Evolutionary conservation across 2,113 vertebrate species (phyloP).

Genomic region (Macrotus californicus): DNA sequence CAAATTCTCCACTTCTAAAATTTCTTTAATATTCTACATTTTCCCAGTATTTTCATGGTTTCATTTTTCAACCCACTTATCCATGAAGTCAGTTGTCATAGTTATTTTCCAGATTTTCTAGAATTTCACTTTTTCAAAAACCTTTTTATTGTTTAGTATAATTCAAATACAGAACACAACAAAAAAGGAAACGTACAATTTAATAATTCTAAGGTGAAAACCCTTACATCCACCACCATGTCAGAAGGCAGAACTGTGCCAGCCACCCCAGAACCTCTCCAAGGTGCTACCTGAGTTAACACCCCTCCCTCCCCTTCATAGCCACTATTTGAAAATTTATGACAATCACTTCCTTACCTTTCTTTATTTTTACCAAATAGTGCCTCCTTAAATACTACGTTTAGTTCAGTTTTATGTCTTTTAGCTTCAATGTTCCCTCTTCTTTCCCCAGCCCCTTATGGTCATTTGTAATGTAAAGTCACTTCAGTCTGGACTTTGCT

Average conservation of each 20-base stretch:
- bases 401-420: neutral
- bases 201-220: neutral
- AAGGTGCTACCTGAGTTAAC: neutral
- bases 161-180: constrained; percentile 4
- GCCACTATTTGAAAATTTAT: neutral
- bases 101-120: neutral
- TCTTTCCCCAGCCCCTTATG: neutral
- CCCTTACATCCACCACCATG: neutral
- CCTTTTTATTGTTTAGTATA: neutral
- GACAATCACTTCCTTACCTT: neutral
- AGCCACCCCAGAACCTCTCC: neutral
- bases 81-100: neutral
- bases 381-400: neutral
- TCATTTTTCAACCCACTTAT: neutral
- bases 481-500: neutral
- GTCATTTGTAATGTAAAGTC: neutral
- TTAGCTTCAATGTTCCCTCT: neutral
- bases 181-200: neutral
- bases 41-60: neutral
- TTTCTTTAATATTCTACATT: neutral
- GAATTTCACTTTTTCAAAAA: neutral
- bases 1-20: neutral
- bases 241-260: neutral
- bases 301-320: neutral
- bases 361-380: neutral